Base-by-base conservation (phyloP, 2,113 vertebrate genomes). In the Platichthys flesus region DNA sequence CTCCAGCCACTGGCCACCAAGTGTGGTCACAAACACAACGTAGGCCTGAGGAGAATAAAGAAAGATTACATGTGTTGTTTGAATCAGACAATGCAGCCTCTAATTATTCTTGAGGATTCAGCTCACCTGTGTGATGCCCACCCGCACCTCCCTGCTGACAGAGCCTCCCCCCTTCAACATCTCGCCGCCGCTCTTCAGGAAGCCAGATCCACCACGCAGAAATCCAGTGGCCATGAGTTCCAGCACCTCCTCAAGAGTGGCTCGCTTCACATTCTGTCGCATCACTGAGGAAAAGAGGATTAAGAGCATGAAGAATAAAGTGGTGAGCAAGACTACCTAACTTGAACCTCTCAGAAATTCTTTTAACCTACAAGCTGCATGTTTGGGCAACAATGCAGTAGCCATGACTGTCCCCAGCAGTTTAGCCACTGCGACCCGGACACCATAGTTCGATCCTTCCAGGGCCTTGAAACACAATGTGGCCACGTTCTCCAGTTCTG, bases 101-200 rank as follows among this genome's bases (percentile, higher is more conserved):
- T 65, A 31, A 5, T 23, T 6, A 5, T 3, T 5, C 54, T 16
- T 18, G 14, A 54, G 40, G 49, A 20, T 24, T 28, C 3, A 9
- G 91, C 96, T 94, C 86, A 99, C 98, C 97, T 99, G 97, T 28
- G 98, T 99, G 82, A 99, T 96, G 26, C 98, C 98, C 91, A 99
- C 98, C 92, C 98, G 94, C 74, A 99, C 98, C 95, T 99, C 98
- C 81, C 98, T 95, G 90, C 97, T 99, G 77, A 99, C 96, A 26
- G 98, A 99, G 54, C 94, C 97, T 77, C 98, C 97, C 0, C 98
- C 98, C 93, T 99, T 99, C 68, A 99, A 90, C 97, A 99, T 99
- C 88, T 99, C 98, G 68, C 98, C 98, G 47, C 98, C 98, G 0
- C 98, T 99, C 91, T 98, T 98, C 10, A 99, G 91, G 90, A 99